Conservation (phyloP, 2,113 vertebrate genomes). For the Nothocercus nigrocapillus region DNA sequence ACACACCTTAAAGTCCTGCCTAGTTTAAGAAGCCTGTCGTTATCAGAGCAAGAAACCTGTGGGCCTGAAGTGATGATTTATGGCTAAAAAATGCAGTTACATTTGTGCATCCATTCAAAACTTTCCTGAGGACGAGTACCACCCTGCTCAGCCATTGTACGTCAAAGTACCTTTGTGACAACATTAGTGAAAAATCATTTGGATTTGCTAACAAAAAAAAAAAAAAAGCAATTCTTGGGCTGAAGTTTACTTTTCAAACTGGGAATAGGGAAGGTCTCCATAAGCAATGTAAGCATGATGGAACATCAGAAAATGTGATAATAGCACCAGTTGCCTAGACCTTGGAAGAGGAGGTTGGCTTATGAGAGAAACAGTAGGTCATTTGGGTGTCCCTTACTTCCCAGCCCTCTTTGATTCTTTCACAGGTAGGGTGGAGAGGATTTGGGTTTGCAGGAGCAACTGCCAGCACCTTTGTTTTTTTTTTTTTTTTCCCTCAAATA, state of each 20-base stretch:
- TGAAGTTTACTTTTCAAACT: neutral
- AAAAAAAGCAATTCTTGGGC: too few species aligned
- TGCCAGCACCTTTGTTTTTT: neutral
- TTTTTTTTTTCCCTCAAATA: neutral
- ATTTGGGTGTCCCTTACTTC: neutral
- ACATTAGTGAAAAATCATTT: neutral
- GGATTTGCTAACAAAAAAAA: neutral
- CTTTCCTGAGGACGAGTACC: fast-evolving
- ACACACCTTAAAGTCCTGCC: conserved; percentile 70
- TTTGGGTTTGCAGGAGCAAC: neutral
- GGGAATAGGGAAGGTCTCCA: neutral
- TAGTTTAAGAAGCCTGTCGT: neutral
- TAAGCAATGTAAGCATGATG: fast-evolving
- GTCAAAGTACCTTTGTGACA: neutral
- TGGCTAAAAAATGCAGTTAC: neutral
- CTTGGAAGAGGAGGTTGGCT: neutral
- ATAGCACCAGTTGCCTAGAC: neutral
- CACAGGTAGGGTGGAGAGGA: fast-evolving
- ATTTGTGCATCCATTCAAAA: neutral
- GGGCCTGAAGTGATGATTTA: neutral
- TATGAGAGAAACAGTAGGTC: too few species aligned
- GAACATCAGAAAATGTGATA: neutral
- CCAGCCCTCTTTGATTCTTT: neutral
- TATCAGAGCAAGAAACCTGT: neutral
- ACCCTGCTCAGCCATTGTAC: fast-evolving